phyloP scores from a whole-genome alignment of 2,113 vertebrate species.

The Lagopus muta region DNA sequence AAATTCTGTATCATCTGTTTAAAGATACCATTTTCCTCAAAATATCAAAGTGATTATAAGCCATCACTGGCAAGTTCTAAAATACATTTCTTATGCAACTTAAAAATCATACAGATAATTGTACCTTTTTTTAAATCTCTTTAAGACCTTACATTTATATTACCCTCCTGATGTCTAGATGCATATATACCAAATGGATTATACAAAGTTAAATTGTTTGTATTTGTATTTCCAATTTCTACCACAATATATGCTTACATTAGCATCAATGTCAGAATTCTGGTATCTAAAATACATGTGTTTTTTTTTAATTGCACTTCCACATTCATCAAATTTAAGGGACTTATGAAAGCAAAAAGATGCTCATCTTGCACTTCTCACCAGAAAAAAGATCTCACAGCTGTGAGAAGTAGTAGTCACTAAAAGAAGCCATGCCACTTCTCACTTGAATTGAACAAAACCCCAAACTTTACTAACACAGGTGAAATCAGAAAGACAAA shows the following conservation, averaged over 20 bases:
- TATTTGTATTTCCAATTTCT: constrained; percentile 4
- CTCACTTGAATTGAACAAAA: constrained; percentile 3
- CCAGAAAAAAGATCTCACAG: not conserved
- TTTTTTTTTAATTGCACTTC: not conserved
- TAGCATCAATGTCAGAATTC: not conserved
- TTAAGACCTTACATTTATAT: constrained; percentile 32
- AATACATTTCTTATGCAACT: constrained; percentile 71
- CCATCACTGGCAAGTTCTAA: constrained; percentile 78
- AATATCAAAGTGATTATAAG: constrained; percentile 81
- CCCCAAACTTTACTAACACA: not conserved
- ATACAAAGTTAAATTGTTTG: constrained; percentile 26
- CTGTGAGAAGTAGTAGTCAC: not conserved
- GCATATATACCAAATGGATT: not conserved
- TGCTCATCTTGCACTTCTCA: not conserved
- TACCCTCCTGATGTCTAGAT: constrained; percentile 7
- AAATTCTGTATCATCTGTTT: constrained; percentile 81
- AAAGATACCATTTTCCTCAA: constrained; percentile 82
- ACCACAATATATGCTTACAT: constrained; percentile 13
- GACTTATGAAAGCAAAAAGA: not conserved
- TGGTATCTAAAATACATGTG: constrained; percentile 10
- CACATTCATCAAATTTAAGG: not conserved
- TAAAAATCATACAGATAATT: constrained; percentile 71
- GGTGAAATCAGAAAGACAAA: not conserved
- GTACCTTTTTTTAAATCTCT: constrained; percentile 49
- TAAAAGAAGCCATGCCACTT: not conserved